Conservation (phyloP, 2,113 vertebrate species). For the Anser brachyrhynchus region DNA sequence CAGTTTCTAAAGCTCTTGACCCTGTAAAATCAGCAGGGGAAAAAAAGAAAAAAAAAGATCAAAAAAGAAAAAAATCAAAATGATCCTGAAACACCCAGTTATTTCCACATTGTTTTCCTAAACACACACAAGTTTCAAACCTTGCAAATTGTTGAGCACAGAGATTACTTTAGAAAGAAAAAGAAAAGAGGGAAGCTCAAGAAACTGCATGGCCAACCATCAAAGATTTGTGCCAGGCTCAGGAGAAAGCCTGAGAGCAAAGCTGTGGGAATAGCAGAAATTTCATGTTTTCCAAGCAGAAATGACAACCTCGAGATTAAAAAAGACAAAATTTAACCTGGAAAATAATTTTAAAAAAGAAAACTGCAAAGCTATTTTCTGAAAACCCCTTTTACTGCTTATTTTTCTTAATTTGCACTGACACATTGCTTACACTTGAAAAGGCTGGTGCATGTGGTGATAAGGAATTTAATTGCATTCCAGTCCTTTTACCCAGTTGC, state of each 20-base stretch:
- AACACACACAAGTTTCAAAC: background rate
- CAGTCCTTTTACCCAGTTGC: background rate
- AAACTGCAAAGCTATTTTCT: background rate
- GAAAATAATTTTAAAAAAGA: background rate
- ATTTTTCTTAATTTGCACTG: background rate
- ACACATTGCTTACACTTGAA: background rate
- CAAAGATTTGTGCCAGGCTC: background rate
- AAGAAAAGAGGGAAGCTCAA: background rate
- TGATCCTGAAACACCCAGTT: rapidly evolving
- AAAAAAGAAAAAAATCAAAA: background rate
- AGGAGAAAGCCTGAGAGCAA: background rate
- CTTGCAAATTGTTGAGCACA: background rate
- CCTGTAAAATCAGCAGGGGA: background rate
- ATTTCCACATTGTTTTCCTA: background rate
- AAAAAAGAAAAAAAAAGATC: background rate
- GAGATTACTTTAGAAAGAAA: background rate
- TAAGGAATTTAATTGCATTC: background rate
- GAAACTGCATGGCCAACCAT: background rate
- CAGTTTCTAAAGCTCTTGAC: background rate
- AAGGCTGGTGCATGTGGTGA: background rate
- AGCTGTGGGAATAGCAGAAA: background rate
- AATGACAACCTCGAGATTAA: background rate
- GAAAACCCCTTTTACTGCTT: background rate
- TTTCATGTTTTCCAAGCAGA: background rate
- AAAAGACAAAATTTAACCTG: background rate